A percentile compares a stretch with the other conserved stretches of the same genome.
phyloP scores from a whole-genome alignment of 2,888 invertebrate genomes.

The Drosophila infuscata region DNA sequence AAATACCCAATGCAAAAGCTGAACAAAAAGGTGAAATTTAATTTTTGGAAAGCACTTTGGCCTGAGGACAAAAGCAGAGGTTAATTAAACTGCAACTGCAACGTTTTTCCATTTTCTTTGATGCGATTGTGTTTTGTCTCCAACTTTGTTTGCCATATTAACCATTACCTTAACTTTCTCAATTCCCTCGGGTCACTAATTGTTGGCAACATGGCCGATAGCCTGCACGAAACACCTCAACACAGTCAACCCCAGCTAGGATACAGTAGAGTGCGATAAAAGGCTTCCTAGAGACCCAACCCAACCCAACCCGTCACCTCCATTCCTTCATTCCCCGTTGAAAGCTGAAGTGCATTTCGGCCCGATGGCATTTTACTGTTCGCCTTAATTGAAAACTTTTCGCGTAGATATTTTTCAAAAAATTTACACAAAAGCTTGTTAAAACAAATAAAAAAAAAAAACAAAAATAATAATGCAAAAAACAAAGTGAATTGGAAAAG shows the following conservation, averaged over 20 bases:
- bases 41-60: neutral
- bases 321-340: neutral
- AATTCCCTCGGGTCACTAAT: constrained; percentile 62
- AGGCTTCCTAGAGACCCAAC: constrained; percentile 38
- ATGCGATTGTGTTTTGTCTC: constrained; percentile 1
- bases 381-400: constrained; percentile 79
- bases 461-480: constrained; percentile 12
- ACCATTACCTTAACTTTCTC: constrained; percentile 27
- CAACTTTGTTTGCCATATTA: constrained; percentile 41
- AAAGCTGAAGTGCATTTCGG: constrained; percentile 44
- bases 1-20: constrained; percentile 22
- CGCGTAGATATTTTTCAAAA: constrained; percentile 66
- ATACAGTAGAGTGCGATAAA: constrained; percentile 52
- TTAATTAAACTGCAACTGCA: constrained; percentile 60
- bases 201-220: constrained; percentile 64
- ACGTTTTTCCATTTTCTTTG: neutral
- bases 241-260: constrained; percentile 14
- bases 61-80: constrained; percentile 52
- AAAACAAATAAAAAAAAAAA: constrained; percentile 15
- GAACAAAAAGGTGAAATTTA: neutral
- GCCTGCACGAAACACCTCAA: constrained; percentile 60
- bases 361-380: constrained; percentile 66
- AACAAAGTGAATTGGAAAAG: constrained; percentile 73
- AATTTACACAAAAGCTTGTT: constrained; percentile 26
- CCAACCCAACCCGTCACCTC: neutral